A percentile compares a stretch with the other conserved stretches of the same genome.
phyloP scores from a whole-genome alignment of 2,888 invertebrate genomes.

The Priocnemis perturbator region DNA sequence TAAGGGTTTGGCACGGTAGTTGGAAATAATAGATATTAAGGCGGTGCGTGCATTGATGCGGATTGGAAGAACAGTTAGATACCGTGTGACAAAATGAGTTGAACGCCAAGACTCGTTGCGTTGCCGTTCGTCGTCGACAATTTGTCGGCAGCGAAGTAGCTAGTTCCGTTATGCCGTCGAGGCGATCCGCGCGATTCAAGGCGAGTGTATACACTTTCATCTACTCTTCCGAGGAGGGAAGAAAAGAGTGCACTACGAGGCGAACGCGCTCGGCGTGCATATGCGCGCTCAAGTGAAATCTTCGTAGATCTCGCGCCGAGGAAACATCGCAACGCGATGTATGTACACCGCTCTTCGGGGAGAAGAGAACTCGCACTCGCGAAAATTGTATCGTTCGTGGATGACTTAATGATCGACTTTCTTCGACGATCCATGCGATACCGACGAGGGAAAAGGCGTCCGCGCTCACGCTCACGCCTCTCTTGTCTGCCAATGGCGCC shows the following conservation, averaged over 20 bases:
- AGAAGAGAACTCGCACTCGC: constrained; percentile 4
- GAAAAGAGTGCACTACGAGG: constrained; percentile 23
- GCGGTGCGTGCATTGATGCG: too few relatives aligned
- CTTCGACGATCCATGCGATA: constrained; percentile 6
- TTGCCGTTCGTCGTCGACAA: too few relatives aligned
- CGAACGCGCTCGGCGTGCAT: constrained; percentile 20
- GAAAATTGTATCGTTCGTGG: not conserved
- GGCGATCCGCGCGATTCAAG: not conserved
- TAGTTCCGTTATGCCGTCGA: too few relatives aligned
- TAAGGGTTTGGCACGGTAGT: too few relatives aligned
- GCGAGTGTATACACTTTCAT: constrained; percentile 42
- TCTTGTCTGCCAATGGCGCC: too few relatives aligned
- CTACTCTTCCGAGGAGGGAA: not conserved
- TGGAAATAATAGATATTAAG: too few relatives aligned
- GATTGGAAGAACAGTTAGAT: too few relatives aligned
- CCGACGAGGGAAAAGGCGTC: not conserved
- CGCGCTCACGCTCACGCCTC: not conserved
- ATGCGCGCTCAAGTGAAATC: constrained; percentile 45
- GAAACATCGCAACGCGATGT: constrained; percentile 12
- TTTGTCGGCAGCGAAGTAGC: too few relatives aligned
- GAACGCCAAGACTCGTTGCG: too few relatives aligned
- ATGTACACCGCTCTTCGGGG: not conserved
- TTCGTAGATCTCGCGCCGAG: constrained; percentile 30
- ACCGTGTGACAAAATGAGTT: too few relatives aligned
- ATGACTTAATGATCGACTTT: constrained; percentile 19